Conservation (phyloP, 2,113 vertebrate species). For the Elachura formosa region DNA sequence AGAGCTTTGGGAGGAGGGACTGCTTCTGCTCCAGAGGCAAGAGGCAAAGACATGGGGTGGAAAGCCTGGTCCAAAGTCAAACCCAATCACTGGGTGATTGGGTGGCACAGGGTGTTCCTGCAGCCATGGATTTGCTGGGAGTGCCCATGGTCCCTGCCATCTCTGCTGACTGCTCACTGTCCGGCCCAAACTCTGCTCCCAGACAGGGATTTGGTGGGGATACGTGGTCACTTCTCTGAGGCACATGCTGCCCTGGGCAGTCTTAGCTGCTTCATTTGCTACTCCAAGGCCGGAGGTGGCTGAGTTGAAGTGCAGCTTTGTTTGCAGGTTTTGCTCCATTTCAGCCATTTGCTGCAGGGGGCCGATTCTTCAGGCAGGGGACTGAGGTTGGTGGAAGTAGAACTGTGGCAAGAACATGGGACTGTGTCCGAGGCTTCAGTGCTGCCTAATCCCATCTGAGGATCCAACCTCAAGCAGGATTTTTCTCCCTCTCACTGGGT, state of each 20-base stretch:
- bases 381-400: not conserved
- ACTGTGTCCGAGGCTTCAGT: not conserved
- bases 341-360: not conserved
- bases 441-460: not conserved
- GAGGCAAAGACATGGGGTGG: not conserved
- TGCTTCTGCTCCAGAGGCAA: not conserved
- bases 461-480: not conserved
- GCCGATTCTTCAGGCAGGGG: rapidly evolving
- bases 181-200: rapidly evolving
- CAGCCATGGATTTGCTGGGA: not conserved
- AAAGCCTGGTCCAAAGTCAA: not conserved
- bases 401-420: not conserved
- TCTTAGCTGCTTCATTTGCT: rapidly evolving
- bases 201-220: rapidly evolving
- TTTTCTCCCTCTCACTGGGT: not conserved
- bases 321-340: not conserved
- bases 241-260: rapidly evolving
- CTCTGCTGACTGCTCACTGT: rapidly evolving
- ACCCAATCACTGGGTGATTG: rapidly evolving
- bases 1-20: not conserved
- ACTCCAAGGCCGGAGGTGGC: not conserved
- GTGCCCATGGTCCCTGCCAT: rapidly evolving
- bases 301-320: not conserved
- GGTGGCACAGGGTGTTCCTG: not conserved
- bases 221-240: not conserved